Evolutionary conservation across 2,113 vertebrate species (phyloP), one percentile per base, ranked within the genome.

Genomic region (Cyanoramphus novaezelandiae): DNA sequence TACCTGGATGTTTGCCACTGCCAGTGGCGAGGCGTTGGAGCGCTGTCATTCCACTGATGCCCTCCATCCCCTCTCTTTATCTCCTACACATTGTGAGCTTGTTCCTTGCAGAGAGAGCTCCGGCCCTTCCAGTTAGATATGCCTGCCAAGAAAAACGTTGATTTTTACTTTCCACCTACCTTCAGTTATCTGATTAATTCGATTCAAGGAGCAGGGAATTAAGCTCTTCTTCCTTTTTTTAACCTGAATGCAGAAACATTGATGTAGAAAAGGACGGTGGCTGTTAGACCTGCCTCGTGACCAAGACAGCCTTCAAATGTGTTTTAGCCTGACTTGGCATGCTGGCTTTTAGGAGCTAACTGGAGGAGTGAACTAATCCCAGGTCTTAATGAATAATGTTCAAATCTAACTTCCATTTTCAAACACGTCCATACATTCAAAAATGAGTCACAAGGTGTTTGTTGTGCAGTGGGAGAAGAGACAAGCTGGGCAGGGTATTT

Each of bases 401-500:
- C 68, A 33, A 64, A 75, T 59, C 63, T 90, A 72, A 62, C 88
- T 95, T 81, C 17, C 67, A 60, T 72, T 95, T 95, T 84, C 80
- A 60, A 88, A 69, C 2, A 17, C 31, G 28, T 81, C 92, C 86
- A 25, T 81, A 84, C 57, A 13, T 55, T 83, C 8, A 35, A 53
- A 35, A 55, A 39, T 33, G 64, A 95, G 79, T 93, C 94, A 95
- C 55, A 50, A 44, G 92, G 93, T 95, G 90, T 88, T 95, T 82
- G 92, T 94, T 88, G 88, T 72, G 72, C 10, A 39, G 84, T 86
- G 80, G 94, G 88, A 83, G 94, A 95, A 96, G 43, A 97, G 94
- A 80, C 91, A 84, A 95, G 93, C 92, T 15, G 57, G 60, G 91
- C 84, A 96, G 82, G 84, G 96, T 95, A 77, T 95, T 96, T 96